A percentile compares a stretch with the other conserved stretches of the same genome.
phyloP scores from a whole-genome alignment of 2,113 vertebrate species.

The Equus przewalskii region DNA sequence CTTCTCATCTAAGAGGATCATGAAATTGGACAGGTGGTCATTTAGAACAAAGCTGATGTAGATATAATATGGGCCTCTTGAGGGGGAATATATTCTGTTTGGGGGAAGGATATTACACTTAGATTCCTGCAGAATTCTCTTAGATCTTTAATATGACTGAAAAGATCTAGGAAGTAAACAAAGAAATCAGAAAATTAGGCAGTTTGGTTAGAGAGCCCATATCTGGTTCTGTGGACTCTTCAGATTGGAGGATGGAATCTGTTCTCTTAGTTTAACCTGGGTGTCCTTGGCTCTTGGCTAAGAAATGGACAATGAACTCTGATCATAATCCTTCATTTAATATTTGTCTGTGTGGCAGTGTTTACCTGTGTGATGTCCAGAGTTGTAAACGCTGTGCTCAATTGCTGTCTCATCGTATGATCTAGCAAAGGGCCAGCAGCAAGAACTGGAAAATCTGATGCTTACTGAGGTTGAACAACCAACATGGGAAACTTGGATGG shows the following conservation, averaged over 20 bases:
- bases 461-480: not conserved
- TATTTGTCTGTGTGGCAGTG: not conserved
- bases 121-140: not conserved
- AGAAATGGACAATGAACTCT: not conserved
- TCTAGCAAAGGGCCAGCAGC: not conserved
- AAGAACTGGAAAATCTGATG: not conserved
- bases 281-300: not conserved
- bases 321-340: not conserved
- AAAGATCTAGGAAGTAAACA: not conserved
- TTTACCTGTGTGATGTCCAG: not conserved
- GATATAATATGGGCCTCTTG: not conserved
- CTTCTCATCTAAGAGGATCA: not conserved
- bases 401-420: not conserved
- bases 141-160: not conserved
- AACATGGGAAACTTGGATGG: not conserved
- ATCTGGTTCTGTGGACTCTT: not conserved
- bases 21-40: not conserved
- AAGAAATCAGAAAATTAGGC: not conserved
- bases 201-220: not conserved
- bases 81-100: not conserved
- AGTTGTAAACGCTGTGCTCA: not conserved
- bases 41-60: not conserved
- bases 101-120: not conserved
- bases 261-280: not conserved
- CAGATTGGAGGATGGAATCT: not conserved